Evolutionary conservation across 2,113 vertebrate genomes (phyloP).

Genomic region (Rhagologus leucostigma): DNA sequence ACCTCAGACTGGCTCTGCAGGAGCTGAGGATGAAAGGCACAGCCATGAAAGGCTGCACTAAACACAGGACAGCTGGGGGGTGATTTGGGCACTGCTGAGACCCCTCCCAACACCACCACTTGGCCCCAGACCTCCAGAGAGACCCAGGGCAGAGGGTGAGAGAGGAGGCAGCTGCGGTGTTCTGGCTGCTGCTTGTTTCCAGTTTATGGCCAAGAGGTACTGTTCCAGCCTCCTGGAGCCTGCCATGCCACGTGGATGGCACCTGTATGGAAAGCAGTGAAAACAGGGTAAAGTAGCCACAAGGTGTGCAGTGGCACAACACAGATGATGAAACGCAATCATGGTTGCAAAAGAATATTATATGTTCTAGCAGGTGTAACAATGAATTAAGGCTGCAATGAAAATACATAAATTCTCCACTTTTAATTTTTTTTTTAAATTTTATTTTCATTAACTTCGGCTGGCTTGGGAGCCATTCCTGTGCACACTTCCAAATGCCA

Average conservation of each 20-base stretch:
- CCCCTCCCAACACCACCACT: not conserved
- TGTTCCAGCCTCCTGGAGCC: not conserved
- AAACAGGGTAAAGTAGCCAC: not conserved
- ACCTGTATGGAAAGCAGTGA: not conserved
- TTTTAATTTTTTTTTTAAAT: not conserved
- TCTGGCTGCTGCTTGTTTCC: not conserved
- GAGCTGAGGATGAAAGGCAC: not conserved
- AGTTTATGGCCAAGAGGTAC: not conserved
- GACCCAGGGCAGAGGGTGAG: not conserved
- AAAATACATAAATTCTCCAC: not conserved
- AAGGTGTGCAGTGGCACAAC: not conserved
- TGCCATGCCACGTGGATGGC: not conserved
- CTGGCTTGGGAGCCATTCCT: not conserved
- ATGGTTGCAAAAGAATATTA: not conserved
- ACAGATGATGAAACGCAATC: not conserved
- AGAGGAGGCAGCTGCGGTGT: not conserved
- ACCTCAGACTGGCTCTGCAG: not conserved
- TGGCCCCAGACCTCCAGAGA: not conserved
- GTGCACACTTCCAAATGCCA: not conserved
- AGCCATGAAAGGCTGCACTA: fast-evolving
- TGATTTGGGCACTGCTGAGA: not conserved
- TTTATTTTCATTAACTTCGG: conserved; percentile 1
- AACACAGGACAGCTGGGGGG: not conserved
- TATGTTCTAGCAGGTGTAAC: not conserved
- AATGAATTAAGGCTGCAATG: not conserved